These are phyloP conservation scores for Brachystomella parvula DNA, from an alignment of 1,140 invertebrate species.

Conservation along the genomic window DNA sequence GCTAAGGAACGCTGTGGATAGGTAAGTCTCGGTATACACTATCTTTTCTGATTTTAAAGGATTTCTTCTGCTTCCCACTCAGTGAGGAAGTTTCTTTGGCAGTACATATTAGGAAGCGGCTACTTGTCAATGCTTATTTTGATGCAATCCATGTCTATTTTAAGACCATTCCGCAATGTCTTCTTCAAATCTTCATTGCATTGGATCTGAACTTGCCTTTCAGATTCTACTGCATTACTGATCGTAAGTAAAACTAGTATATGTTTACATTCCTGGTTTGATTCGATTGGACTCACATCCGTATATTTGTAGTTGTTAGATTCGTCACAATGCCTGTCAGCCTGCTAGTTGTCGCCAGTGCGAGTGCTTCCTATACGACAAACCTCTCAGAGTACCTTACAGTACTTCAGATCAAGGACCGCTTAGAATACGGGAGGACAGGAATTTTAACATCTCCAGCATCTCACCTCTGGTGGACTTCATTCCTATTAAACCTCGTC, in stretches of 20 bases:
- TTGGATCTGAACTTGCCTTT: constrained; percentile 2
- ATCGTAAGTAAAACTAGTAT: constrained; percentile 1
- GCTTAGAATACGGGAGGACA: background rate
- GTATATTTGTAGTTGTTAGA: background rate
- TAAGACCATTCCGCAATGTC: constrained; percentile 6
- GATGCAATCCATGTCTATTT: constrained; percentile 8
- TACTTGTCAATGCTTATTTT: constrained; percentile 5
- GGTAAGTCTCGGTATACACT: background rate
- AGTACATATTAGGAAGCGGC: background rate
- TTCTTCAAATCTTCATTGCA: constrained; percentile 10
- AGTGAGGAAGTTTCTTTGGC: background rate
- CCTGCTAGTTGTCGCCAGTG: background rate
- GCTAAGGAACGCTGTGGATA: background rate
- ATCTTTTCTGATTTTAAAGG: background rate
- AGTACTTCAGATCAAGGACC: background rate
- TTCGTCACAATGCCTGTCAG: background rate
- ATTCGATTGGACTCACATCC: background rate
- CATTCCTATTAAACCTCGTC: background rate
- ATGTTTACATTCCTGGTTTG: background rate
- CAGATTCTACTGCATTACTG: constrained; percentile 3
- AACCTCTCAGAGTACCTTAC: background rate
- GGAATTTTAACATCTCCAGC: background rate
- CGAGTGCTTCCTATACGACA: background rate
- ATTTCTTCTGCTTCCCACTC: background rate
- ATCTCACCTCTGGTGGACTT: background rate